A percentile compares a stretch with the other conserved stretches of the same genome.
phyloP scores from a whole-genome alignment of 1,140 invertebrate genomes.

The Argopecten irradians region DNA sequence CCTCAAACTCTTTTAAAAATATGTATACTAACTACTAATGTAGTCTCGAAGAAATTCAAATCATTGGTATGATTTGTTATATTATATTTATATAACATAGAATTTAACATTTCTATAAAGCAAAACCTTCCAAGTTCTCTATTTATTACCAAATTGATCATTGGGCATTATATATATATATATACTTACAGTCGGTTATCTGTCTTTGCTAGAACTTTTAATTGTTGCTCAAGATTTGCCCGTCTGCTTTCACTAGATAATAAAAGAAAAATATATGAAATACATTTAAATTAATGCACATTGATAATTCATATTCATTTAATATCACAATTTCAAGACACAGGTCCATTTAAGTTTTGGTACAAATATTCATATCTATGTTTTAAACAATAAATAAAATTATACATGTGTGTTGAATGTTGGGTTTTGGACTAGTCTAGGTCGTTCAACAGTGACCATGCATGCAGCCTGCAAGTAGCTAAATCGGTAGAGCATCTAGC shows the following conservation, averaged over 20 bases:
- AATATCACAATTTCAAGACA: background rate
- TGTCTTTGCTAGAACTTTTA: slow-evolving; percentile 62
- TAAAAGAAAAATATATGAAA: slow-evolving; percentile 32
- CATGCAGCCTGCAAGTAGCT: too few species aligned
- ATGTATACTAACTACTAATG: background rate
- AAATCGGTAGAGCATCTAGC: too few species aligned
- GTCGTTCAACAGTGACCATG: background rate
- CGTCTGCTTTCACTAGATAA: slow-evolving; percentile 69
- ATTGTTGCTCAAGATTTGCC: slow-evolving; percentile 64
- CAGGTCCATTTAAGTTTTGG: background rate
- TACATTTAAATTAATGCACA: background rate
- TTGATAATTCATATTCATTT: background rate
- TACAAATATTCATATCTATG: background rate
- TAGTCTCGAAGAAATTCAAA: background rate
- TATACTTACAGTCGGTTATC: slow-evolving; percentile 68
- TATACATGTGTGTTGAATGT: background rate
- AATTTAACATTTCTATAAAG: background rate
- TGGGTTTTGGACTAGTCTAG: too few species aligned
- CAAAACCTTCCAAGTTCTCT: background rate
- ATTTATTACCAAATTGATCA: background rate
- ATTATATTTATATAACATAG: slow-evolving; percentile 13
- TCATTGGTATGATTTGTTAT: background rate
- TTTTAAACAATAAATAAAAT: background rate
- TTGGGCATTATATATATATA: background rate
- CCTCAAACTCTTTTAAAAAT: background rate